Percentiles rank a stretch among this genome's conserved stretches.
Conservation (phyloP, 2,888 invertebrate species). For the Scaptomyza flava region DNA sequence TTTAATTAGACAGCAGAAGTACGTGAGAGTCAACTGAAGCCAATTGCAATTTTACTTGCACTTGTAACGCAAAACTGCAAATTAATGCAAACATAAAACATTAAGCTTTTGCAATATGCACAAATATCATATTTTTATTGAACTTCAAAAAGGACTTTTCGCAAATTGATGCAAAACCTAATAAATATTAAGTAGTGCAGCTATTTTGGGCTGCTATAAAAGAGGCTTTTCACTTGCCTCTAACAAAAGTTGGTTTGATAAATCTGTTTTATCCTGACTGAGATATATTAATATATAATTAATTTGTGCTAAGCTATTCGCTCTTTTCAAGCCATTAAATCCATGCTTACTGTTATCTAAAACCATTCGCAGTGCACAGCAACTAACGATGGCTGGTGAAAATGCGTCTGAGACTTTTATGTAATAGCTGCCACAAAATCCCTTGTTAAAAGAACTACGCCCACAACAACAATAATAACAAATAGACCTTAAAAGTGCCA, state of each 20-base stretch:
- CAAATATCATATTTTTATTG: constrained; percentile 1
- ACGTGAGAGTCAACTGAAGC: constrained; percentile 63
- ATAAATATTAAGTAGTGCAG: not conserved
- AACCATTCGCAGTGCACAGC: constrained; percentile 19
- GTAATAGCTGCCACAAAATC: constrained; percentile 55
- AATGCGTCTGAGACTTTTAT: constrained; percentile 13
- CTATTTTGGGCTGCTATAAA: too few relatives aligned
- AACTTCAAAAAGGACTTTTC: not conserved
- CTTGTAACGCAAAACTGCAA: constrained; percentile 50
- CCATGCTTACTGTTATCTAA: constrained; percentile 28
- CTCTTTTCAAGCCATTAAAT: constrained; percentile 10
- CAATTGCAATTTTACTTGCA: constrained; percentile 67
- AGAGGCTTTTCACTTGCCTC: too few relatives aligned
- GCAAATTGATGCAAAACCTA: not conserved
- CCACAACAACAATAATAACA: constrained; percentile 1
- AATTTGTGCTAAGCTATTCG: constrained; percentile 21
- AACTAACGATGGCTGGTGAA: constrained; percentile 36
- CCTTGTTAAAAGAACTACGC: constrained; percentile 59
- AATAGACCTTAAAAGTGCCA: constrained; percentile 8
- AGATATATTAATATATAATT: constrained; percentile 22
- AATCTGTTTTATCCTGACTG: not conserved
- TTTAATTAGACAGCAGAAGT: constrained; percentile 73
- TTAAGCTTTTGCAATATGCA: constrained; percentile 25
- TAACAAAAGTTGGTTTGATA: not conserved
- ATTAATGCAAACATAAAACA: constrained; percentile 40